Percentiles rank a stretch among this genome's conserved stretches.
Evolutionary conservation across 2,113 vertebrate species (phyloP).

Genomic region (Malaclemys terrapin): DNA sequence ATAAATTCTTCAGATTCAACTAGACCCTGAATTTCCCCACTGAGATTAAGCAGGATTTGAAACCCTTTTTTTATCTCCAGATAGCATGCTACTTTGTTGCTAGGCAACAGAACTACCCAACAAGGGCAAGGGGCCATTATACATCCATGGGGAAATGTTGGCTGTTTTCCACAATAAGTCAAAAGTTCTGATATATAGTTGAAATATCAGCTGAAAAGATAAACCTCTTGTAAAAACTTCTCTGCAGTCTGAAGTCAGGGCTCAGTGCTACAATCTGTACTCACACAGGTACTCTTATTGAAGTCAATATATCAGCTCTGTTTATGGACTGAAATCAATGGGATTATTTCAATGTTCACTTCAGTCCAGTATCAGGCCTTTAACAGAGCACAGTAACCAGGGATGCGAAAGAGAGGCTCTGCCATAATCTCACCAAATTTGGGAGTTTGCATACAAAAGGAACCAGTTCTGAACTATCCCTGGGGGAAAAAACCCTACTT

Average conservation of each 20-base stretch:
- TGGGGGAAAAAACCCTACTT: background rate
- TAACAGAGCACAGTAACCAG: background rate
- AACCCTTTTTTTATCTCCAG: background rate
- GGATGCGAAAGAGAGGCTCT: background rate
- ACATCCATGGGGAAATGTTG: background rate
- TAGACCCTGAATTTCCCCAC: constrained; percentile 15
- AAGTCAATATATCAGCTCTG: background rate
- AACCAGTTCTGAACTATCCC: background rate
- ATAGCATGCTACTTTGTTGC: background rate
- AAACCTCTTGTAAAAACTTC: background rate
- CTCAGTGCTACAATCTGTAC: background rate
- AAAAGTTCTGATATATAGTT: constrained; percentile 17
- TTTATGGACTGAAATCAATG: background rate
- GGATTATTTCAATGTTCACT: background rate
- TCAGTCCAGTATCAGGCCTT: background rate
- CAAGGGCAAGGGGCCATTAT: constrained; percentile 14
- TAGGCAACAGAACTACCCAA: constrained; percentile 15
- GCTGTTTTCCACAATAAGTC: constrained; percentile 24
- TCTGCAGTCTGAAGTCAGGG: background rate
- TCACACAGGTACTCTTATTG: background rate
- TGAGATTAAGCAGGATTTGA: background rate
- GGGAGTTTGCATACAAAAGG: background rate
- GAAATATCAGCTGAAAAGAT: background rate
- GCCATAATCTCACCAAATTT: background rate
- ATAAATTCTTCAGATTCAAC: constrained; percentile 21